Base-by-base conservation (phyloP, 1,140 invertebrate genomes). In the Nylanderia fulva region DNA sequence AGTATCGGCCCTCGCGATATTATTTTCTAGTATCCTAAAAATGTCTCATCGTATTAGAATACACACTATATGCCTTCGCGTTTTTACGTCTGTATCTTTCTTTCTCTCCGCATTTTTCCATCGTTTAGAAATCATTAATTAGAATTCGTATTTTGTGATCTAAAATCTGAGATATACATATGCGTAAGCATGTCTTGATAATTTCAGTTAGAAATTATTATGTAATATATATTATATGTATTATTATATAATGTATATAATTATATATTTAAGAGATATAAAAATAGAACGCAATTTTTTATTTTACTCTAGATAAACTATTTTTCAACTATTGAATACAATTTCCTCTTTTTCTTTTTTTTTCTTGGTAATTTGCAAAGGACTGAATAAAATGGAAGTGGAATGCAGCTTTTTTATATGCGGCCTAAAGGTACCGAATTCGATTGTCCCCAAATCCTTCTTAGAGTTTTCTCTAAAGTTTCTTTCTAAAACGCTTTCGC, bases 21-120 rank as follows among this genome's bases (percentile, higher is more conserved):
- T 86, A 88, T 84, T 66, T 86, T 86, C 66, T 27, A 58, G 87
- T 86, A 83, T 92, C 77, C 87, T 69, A 69, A 90, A 88, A 90
- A 88, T 87, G 82, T 24, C 21, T 58, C 29, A 48, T 69, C 45
- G 15, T 48, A 13, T 24, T 68, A n/a, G 42, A 68, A 79, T 66
- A 27, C 33, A 42, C 33, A 15, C 0, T 1, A 18, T 1, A 18
- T 7, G 33, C n/a, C 45, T 27, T 15, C n/a, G 5, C 3, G 8
- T 27, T 21, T 18, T 29, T 48, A 33, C 69, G 36, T 86, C 33
- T 9, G 68, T 87, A 54, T 71, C 68, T 60, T 9, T 71, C 68
- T 60, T 9, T 52, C 5, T 61, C 13, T 48, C 13, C 24, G 33
- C 39, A 3, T 9, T 54, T 27, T 8, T 29, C 27, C 6, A 45